phyloP scores from a whole-genome alignment of 2,888 invertebrate genomes.

The Acanthosepion lycidas region DNA sequence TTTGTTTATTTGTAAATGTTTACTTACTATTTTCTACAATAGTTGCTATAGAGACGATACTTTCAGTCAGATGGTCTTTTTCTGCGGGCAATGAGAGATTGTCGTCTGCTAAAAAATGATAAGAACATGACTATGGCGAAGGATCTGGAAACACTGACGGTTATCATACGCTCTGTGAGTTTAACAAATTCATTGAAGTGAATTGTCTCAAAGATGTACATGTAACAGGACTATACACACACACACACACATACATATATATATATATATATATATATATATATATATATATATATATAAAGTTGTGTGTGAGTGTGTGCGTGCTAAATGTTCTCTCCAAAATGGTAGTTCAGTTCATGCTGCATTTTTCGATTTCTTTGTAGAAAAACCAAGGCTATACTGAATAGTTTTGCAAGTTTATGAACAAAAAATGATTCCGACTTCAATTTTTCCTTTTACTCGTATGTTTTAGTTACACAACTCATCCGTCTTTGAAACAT shows the following conservation, averaged over 20 bases:
- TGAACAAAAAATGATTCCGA: neutral
- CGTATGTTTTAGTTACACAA: neutral
- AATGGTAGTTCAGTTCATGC: neutral
- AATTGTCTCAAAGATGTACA: neutral
- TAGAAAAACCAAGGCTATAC: neutral
- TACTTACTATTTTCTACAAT: too few relatives aligned
- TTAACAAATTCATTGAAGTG: too few relatives aligned
- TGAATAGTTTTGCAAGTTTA: neutral
- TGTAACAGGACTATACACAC: neutral
- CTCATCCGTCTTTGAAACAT: slow-evolving; percentile 4
- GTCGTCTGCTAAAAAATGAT: too few relatives aligned
- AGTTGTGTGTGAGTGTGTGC: too few relatives aligned
- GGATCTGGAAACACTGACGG: neutral
- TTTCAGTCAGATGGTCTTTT: too few relatives aligned
- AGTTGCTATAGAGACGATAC: too few relatives aligned
- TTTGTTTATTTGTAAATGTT: too few relatives aligned
- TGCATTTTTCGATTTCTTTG: neutral
- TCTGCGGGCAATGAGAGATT: too few relatives aligned
- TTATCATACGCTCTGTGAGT: neutral
- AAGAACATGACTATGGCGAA: too few relatives aligned
- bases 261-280: neutral
- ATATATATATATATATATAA: neutral
- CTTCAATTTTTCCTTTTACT: neutral
- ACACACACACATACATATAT: neutral
- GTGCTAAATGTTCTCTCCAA: neutral